Conservation (phyloP, 2,113 vertebrate species). For the Oncorhynchus nerka region DNA sequence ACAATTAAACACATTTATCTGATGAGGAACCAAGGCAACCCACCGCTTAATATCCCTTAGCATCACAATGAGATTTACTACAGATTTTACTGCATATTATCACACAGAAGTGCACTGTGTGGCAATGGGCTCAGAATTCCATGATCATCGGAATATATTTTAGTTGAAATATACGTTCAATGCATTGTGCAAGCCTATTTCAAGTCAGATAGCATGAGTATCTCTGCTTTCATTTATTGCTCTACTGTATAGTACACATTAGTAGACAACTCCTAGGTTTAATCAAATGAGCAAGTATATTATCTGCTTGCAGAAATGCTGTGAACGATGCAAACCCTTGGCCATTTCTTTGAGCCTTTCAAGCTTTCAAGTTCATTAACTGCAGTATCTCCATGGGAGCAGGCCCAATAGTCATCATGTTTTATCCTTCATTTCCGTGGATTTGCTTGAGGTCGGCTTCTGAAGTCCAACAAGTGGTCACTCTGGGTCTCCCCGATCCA, state of each 20-base stretch:
- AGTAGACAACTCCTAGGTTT: background rate
- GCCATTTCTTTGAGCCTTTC: slow-evolving; percentile 1
- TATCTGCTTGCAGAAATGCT: background rate
- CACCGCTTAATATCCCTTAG: slow-evolving; percentile 3
- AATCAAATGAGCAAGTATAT: background rate
- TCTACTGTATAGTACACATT: background rate
- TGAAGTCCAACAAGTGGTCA: slow-evolving; percentile 32
- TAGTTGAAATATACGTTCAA: no score
- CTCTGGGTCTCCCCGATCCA: slow-evolving; percentile 29
- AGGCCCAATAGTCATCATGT: slow-evolving; percentile 19
- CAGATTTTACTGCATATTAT: background rate
- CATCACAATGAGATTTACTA: slow-evolving; percentile 5
- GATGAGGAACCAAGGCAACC: slow-evolving; percentile 27
- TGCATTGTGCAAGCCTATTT: no score
- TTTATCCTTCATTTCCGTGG: slow-evolving; percentile 26
- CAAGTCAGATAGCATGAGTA: no score
- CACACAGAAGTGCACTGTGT: background rate
- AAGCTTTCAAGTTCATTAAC: slow-evolving; percentile 34
- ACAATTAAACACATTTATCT: slow-evolving; percentile 15
- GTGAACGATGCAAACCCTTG: background rate
- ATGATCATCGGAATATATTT: background rate
- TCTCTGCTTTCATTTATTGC: no score
- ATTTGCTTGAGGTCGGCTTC: slow-evolving; percentile 25
- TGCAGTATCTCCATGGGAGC: slow-evolving; percentile 16
- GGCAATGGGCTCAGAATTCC: background rate